Conservation (phyloP, 2,113 vertebrate species). For the Crypturellus undulatus region DNA sequence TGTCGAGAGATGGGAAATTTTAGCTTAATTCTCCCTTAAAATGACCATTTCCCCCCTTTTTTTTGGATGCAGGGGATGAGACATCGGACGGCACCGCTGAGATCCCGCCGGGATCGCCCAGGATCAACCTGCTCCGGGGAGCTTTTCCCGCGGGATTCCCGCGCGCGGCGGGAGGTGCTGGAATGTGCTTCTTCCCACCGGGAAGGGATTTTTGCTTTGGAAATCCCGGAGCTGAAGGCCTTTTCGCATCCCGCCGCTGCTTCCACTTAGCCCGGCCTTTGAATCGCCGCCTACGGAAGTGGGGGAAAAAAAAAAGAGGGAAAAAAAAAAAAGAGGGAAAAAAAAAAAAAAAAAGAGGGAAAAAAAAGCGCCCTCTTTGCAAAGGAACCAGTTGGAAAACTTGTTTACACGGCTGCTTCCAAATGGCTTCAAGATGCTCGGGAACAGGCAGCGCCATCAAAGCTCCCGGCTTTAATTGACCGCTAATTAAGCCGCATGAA, state of each 20-base stretch:
- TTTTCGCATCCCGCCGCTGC: conserved; percentile 15
- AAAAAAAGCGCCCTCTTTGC: conserved; percentile 62
- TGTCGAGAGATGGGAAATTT: conserved; percentile 68
- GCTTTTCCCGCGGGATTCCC: no score
- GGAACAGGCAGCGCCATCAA: conserved; percentile 67
- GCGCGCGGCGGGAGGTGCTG: no score
- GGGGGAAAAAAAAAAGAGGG: background rate
- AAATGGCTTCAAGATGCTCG: conserved; percentile 91
- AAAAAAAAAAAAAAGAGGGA: background rate
- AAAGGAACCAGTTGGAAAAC: conserved; percentile 79
- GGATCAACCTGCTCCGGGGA: no score
- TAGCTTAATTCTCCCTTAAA: conserved; percentile 66
- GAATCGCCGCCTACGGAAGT: conserved; percentile 76
- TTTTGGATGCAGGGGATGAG: conserved; percentile 31
- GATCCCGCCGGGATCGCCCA: no score
- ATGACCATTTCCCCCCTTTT: conserved; percentile 24
- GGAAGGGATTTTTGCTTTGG: no score
- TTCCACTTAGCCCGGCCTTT: conserved; percentile 76
- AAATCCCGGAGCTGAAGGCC: no score
- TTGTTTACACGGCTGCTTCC: conserved; percentile 85
- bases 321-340: background rate
- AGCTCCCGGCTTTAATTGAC: conserved; percentile 82
- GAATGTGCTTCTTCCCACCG: no score
- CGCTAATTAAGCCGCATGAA: conserved; percentile 86
- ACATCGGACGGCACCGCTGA: no score